Evolutionary conservation across 1,140 invertebrate species (phyloP), one percentile per base, ranked within the genome.

Genomic region (Campodea augens): DNA sequence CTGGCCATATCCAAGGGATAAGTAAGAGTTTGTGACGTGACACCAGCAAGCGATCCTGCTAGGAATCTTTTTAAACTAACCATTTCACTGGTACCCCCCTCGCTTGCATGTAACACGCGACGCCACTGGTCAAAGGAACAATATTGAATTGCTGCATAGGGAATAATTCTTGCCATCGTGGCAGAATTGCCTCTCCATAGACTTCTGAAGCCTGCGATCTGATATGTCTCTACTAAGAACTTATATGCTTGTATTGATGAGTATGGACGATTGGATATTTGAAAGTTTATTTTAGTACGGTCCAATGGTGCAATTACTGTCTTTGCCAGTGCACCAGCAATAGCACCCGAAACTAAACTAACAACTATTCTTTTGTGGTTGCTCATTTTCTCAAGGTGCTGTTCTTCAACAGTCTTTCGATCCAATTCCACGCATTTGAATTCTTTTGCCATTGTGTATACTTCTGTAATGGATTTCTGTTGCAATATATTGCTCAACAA

Each of bases 121-220:
- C 95, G 93, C 75, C 81, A 98, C 58, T 98, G 90, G 68, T 98
- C 95, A 64, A 97, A 89, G 20, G 91, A 75, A 0, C 88, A 81
- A 60, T 97, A 99, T 64, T 98, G 93, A 46, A 98, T 86, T 12
- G 93, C 86, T 39, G 93, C 90, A 64, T 98, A 96, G 1, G 95
- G 95, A 29, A 97, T 69, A 50, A 98, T 93, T 38, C 93, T 69
- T 0, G 84, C 85, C 88, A 98, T 91, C 0, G 92, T 98, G 1
- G 93, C 95, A 49, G 87, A 90, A 69, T 98, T 98, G 10, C 95
- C 95, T 36, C 93, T 67, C 89, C 91, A 99, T 47, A 98, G 63
- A 46, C 80, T 80, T 5, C 78, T 50, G 19, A 89, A 60, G 2
- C 95, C 85, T 56, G 91, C 81, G 18, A 68, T 70, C 51, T 64